Evolutionary conservation across 2,888 invertebrate species (phyloP).

Genomic region (Glaucopsyche alexis): DNA sequence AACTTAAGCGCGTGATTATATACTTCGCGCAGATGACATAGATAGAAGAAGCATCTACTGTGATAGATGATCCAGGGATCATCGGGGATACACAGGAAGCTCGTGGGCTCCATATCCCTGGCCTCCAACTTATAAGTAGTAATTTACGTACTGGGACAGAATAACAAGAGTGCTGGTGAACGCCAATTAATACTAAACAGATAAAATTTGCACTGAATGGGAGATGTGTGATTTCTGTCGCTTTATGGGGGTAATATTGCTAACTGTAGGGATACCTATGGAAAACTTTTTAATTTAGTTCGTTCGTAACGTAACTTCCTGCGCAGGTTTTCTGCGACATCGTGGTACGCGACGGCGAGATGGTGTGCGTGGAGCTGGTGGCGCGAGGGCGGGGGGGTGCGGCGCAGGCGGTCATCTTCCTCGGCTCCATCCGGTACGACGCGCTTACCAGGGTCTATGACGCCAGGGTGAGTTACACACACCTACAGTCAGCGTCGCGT

Average conservation of each 20-base stretch:
- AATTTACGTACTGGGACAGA: too few species aligned
- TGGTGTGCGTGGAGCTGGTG: constrained; percentile 98
- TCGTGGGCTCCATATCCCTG: too few species aligned
- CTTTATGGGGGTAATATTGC: too few species aligned
- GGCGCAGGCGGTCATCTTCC: constrained; percentile 91
- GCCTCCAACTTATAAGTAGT: too few species aligned
- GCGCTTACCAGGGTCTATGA: constrained; percentile 98
- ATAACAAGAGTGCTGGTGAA: neutral
- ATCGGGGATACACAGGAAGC: too few species aligned
- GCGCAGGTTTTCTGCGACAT: constrained; percentile 94
- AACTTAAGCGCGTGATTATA: neutral
- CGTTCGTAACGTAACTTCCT: neutral
- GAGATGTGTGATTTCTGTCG: too few species aligned
- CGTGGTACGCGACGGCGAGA: constrained; percentile 97
- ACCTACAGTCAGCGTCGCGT: too few species aligned
- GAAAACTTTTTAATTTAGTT: neutral
- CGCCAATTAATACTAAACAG: neutral
- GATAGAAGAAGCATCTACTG: too few species aligned
- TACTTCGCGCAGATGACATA: too few species aligned
- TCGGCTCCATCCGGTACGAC: constrained; percentile 98
- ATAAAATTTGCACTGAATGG: neutral
- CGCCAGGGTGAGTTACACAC: constrained; percentile 85
- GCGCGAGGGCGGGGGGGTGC: constrained; percentile 92
- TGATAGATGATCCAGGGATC: too few species aligned
- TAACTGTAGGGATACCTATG: too few species aligned